Percentiles rank a stretch among this genome's conserved stretches.
Evolutionary conservation across 2,797 vertebrate genomes (phyloP).

Genomic region (Eupleurogrammus muticus): DNA sequence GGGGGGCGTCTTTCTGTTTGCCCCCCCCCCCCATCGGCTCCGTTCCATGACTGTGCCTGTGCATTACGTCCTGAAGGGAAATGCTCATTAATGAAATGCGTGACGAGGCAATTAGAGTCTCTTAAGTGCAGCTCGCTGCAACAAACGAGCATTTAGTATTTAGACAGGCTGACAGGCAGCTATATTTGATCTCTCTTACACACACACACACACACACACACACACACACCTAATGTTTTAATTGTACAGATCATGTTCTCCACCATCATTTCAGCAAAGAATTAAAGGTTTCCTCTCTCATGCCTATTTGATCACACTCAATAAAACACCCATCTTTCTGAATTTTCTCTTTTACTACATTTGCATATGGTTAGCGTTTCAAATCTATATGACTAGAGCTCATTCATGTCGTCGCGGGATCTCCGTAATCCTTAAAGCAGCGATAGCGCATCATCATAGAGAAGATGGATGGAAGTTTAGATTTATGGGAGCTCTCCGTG

Average conservation of each 20-base stretch:
- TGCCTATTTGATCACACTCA: not conserved
- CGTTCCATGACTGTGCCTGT: conserved; percentile 22
- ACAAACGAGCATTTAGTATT: conserved; percentile 15
- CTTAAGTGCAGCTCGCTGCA: conserved; percentile 12
- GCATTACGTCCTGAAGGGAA: conserved; percentile 15
- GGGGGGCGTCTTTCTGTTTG: conserved; percentile 12
- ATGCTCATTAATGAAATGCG: conserved; percentile 29
- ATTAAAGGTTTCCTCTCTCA: not conserved
- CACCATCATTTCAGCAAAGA: not conserved
- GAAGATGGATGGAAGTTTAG: conserved; percentile 15
- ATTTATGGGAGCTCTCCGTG: not conserved
- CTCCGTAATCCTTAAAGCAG: not conserved
- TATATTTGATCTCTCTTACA: conserved; percentile 1
- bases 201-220: no score
- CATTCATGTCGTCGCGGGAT: not conserved
- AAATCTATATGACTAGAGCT: conserved; percentile 2
- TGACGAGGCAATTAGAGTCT: conserved; percentile 41
- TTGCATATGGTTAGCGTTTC: not conserved
- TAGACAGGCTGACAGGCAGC: conserved; percentile 11
- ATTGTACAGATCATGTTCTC: conserved; percentile 17
- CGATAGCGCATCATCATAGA: not conserved
- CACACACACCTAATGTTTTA: conserved; percentile 11
- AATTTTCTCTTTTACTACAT: not conserved
- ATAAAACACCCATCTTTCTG: no score
- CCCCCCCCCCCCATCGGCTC: conserved; percentile 17